A percentile compares a stretch with the other conserved stretches of the same genome.
Evolutionary conservation across 2,888 invertebrate species (phyloP).

Genomic region (Biston stratarius): DNA sequence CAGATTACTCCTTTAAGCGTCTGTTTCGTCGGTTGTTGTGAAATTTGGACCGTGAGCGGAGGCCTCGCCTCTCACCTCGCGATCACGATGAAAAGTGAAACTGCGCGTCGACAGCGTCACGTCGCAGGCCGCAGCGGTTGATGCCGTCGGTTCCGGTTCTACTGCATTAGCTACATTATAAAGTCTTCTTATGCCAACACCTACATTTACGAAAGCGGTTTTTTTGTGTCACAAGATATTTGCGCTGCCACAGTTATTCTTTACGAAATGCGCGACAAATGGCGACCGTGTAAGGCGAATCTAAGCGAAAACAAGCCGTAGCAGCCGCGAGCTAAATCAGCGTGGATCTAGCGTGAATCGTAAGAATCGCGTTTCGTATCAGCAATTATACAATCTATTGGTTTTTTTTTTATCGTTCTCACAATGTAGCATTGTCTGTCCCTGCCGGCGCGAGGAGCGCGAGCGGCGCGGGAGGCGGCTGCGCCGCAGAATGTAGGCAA

Average conservation of each 20-base stretch:
- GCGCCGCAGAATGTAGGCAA: slow-evolving; percentile 84
- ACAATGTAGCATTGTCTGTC: slow-evolving; percentile 80
- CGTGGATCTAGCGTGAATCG: slow-evolving; percentile 30
- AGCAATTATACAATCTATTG: slow-evolving; percentile 59
- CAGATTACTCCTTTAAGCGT: slow-evolving; percentile 62
- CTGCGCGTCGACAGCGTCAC: slow-evolving; percentile 76
- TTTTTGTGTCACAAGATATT: slow-evolving; percentile 35
- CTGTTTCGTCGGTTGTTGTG: slow-evolving; percentile 76
- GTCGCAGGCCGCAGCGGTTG: slow-evolving; percentile 71
- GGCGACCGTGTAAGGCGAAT: slow-evolving; percentile 2
- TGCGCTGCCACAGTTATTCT: slow-evolving; percentile 38
- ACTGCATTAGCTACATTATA: slow-evolving; percentile 61
- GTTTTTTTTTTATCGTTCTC: slow-evolving; percentile 72
- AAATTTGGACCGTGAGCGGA: slow-evolving; percentile 79
- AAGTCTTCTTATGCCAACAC: slow-evolving; percentile 42
- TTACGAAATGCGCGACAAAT: slow-evolving; percentile 13
- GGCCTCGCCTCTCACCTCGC: slow-evolving; percentile 81
- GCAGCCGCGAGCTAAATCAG: slow-evolving; percentile 1
- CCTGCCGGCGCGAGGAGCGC: slow-evolving; percentile 63
- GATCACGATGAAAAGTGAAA: slow-evolving; percentile 85
- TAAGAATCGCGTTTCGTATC: slow-evolving; percentile 38
- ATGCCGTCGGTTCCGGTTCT: slow-evolving; percentile 79
- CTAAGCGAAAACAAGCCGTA: background rate
- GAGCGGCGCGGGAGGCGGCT: slow-evolving; percentile 71
- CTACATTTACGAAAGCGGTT: slow-evolving; percentile 50